Evolutionary conservation across 2,113 vertebrate species (phyloP).

Genomic region (Colistium nudipinnis): DNA sequence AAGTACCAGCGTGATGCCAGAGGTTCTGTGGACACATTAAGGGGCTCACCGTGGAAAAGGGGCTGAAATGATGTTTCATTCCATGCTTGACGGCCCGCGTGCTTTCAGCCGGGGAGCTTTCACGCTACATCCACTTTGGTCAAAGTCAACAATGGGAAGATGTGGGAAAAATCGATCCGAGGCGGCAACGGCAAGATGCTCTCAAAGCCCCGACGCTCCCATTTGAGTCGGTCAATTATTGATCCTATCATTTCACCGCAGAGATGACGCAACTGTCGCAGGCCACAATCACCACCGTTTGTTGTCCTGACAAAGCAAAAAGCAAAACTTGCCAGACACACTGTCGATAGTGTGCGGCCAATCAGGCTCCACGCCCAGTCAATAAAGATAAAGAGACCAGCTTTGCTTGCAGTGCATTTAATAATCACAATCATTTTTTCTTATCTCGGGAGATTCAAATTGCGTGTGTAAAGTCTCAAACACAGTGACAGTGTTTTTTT

Average conservation of each 20-base stretch:
- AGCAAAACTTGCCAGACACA: conserved; percentile 22
- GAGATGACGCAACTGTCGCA: not conserved
- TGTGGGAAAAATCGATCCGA: too few species aligned
- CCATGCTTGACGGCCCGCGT: too few species aligned
- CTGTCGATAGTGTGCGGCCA: conserved; percentile 9
- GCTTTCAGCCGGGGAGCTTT: not conserved
- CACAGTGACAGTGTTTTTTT: not conserved
- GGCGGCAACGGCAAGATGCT: not conserved
- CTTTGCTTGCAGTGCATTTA: conserved; percentile 8
- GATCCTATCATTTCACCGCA: not conserved
- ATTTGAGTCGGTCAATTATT: not conserved
- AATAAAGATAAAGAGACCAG: conserved; percentile 58
- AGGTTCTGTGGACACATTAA: not conserved
- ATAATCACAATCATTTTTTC: conserved; percentile 17
- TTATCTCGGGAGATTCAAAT: conserved; percentile 15
- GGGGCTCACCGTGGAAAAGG: not conserved
- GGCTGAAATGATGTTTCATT: not conserved
- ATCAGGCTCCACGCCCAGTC: conserved; percentile 42
- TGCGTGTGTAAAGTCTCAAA: not conserved
- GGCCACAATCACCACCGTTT: not conserved
- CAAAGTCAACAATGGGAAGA: not conserved
- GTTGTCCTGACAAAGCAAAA: not conserved
- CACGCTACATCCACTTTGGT: not conserved
- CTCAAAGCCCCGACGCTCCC: not conserved
- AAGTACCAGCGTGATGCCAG: too few species aligned